Evolutionary conservation across 2,113 vertebrate genomes (phyloP).

Genomic region (Cyprinodon tularosa): DNA sequence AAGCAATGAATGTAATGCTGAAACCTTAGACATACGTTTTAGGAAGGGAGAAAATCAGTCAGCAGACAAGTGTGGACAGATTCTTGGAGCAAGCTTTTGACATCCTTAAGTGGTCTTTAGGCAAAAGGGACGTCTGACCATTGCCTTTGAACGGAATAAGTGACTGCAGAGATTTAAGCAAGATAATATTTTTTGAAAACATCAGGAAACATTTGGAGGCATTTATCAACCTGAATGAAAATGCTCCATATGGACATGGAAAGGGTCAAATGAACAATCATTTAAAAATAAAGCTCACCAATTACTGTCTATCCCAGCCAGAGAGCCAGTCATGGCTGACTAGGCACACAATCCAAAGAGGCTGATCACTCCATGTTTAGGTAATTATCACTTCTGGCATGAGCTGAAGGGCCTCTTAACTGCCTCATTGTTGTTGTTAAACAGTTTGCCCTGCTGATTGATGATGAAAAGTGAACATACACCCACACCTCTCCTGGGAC

Average conservation of each 20-base stretch:
- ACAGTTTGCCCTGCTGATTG: conserved; percentile 78
- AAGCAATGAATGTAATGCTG: not conserved
- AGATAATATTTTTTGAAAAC: not conserved
- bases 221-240: conserved; percentile 65
- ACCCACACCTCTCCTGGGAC: conserved; percentile 74
- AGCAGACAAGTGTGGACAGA: conserved; percentile 22
- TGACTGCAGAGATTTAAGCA: not conserved
- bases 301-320: conserved; percentile 64
- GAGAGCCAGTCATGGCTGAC: conserved; percentile 58
- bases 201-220: conserved; percentile 9
- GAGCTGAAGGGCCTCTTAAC: conserved; percentile 66
- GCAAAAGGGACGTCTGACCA: conserved; percentile 23
- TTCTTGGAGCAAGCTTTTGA: conserved; percentile 7
- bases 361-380: conserved; percentile 79
- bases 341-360: conserved; percentile 64
- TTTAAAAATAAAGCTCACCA: conserved; percentile 71
- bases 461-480: conserved; percentile 78
- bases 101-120: conserved; percentile 18
- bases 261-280: conserved; percentile 64
- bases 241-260: conserved; percentile 46
- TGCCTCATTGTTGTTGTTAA: conserved; percentile 78
- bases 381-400: conserved; percentile 80
- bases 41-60: conserved; percentile 7
- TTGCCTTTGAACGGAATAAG: conserved; percentile 3
- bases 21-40: not conserved